Conservation (phyloP, 2,113 vertebrate genomes). For the Geococcyx californianus region DNA sequence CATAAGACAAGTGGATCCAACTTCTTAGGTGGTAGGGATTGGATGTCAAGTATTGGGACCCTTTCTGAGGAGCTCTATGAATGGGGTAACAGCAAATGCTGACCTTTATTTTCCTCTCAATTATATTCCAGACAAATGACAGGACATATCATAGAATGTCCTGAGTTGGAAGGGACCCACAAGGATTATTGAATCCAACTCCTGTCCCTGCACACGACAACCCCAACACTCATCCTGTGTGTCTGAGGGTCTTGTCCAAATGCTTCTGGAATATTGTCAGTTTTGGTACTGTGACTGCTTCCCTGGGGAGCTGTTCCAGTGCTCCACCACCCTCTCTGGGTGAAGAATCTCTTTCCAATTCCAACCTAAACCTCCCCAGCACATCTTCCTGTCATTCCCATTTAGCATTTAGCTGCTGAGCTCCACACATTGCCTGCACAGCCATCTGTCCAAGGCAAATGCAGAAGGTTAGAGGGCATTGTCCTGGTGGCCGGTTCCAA, state of each 20-base stretch:
- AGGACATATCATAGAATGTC: background rate
- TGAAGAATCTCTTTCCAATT: no score
- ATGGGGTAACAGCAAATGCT: background rate
- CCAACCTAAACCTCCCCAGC: no score
- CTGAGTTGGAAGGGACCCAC: no score
- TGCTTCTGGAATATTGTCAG: no score
- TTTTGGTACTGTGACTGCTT: no score
- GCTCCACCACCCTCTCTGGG: no score
- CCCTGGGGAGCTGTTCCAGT: no score
- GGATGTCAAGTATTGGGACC: background rate
- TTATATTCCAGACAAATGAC: background rate
- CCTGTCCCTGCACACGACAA: no score
- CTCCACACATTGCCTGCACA: background rate
- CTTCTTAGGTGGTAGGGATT: background rate
- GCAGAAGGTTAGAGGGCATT: background rate
- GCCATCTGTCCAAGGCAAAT: background rate
- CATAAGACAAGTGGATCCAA: background rate
- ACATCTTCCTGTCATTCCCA: no score
- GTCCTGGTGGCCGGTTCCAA: background rate
- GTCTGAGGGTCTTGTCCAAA: no score
- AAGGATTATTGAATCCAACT: no score
- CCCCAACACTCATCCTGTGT: no score
- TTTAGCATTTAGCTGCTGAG: background rate
- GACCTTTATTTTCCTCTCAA: background rate
- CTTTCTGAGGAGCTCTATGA: background rate